Evolutionary conservation across 2,797 vertebrate genomes (phyloP), one percentile per base, ranked within the genome.

Genomic region (Decapterus maruadsi): DNA sequence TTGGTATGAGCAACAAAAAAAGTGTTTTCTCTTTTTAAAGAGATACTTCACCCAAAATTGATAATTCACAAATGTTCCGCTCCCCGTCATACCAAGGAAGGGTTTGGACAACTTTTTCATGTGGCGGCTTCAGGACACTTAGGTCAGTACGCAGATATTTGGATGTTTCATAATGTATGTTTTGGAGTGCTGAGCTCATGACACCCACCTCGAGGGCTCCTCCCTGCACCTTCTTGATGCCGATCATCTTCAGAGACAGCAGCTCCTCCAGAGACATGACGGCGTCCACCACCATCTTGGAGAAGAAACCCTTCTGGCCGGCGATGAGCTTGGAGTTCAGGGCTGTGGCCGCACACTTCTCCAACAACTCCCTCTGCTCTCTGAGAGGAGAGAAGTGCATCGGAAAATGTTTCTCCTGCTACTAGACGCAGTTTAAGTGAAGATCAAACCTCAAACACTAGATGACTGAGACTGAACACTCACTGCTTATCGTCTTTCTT

Each of bases 311-410:
- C 83, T 99, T 99, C 90, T 98, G 97, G 50, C 95, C 95, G 0
- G 98, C 97, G 31, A 99, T 98, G 17, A 99, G 95, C 85, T 99
- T 99, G n/a, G 98, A 99, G 95, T 98, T 99, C 77, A 99, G 83
- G 8, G 98, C 98, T 0, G 98, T 99, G 87, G 96, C 91, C 0
- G 98, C 98, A 69, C 98, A 99, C 66, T 99, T 99, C 81, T 97
- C 96, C 91, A 99, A 87, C 48, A 99, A 94, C 78, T 91, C 87
- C 69, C 96, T 96, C 93, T 97, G 96, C 80, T 99, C 97, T 65
- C 85, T 95, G 73, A 72, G 34, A 48, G 2, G 36, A 54, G n/a
- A 48, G 38, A 42, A 1, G 3, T 3, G 20, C 1, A 3, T 38
- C 31, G 53, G 2, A 63, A 45, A 53, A 31, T 10, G 3, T 29